Percentiles rank a stretch among this genome's conserved stretches.
These are phyloP conservation scores for Diplolepis rosae DNA, from an alignment of 2,888 invertebrate genomes.

Conservation along the genomic window DNA sequence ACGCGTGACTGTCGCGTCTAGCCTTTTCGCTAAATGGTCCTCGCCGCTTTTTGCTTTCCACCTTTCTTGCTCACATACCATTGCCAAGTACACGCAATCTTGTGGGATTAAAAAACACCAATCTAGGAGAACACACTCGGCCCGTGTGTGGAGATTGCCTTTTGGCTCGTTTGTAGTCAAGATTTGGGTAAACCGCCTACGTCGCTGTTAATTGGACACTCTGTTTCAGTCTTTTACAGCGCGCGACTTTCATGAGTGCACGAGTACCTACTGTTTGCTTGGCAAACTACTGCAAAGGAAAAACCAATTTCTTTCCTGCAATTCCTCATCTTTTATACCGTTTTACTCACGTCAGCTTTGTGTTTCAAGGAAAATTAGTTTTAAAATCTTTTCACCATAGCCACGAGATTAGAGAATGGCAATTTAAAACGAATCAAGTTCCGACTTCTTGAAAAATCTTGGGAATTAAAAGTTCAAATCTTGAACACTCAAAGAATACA, in stretches of 20 bases:
- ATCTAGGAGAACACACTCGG: constrained; percentile 34
- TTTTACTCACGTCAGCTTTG: constrained; percentile 18
- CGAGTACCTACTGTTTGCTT: constrained; percentile 27
- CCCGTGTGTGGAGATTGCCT: constrained; percentile 43
- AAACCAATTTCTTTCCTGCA: constrained; percentile 32
- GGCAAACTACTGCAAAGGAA: constrained; percentile 32
- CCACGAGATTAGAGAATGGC: background rate
- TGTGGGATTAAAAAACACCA: constrained; percentile 44
- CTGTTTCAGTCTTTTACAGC: constrained; percentile 20
- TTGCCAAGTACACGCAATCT: constrained; percentile 47
- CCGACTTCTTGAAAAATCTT: too few relatives aligned
- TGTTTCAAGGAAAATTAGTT: background rate
- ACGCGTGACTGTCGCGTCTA: constrained; percentile 53
- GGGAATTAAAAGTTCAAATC: too few relatives aligned
- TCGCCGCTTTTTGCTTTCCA: constrained; percentile 43
- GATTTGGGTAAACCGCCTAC: constrained; percentile 43
- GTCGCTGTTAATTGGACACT: constrained; percentile 47
- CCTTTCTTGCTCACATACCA: constrained; percentile 37
- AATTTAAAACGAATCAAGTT: background rate
- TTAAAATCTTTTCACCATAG: background rate
- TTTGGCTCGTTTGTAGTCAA: constrained; percentile 50
- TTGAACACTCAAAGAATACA: too few relatives aligned
- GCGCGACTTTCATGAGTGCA: background rate
- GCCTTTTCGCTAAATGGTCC: constrained; percentile 64
- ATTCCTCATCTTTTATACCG: background rate